Evolutionary conservation across 2,113 vertebrate genomes (phyloP), one percentile per base, ranked within the genome.

Genomic region (Forbesichthys agassizii): DNA sequence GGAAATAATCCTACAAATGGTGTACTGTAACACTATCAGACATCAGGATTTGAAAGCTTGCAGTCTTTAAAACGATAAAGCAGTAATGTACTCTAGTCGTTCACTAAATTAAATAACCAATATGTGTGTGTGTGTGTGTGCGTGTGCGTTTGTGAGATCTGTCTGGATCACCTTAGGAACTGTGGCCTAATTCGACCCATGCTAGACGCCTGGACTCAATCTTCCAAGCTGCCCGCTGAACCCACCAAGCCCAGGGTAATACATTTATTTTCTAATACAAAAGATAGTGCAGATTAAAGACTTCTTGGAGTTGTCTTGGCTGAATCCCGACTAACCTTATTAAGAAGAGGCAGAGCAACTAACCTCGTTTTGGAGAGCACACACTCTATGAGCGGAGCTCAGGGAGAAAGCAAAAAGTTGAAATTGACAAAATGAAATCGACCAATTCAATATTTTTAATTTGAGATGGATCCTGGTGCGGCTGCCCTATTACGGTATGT

Each of bases 291-390:
- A 68, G 64, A 76, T 68, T 61, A 80, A 73, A 83, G 74, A 73
- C 75, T 84, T 83, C 79, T 78, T 79, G 71, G 60, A 78, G 66
- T 79, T 61, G 67, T 76, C 77, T 74, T 74, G 3, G 56, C 71
- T 73, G 69, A 85, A 79, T 85, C 71, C 65, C 73, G 67, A 33
- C n/a, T 69, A 87, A 79, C 66, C 46, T 62, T 16, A 70, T 83
- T 73, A 78, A 64, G 67, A 42, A 69, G 16, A 77, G 69, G 52
- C 42, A 18, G 20, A 74, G 66, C 64, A 73, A 65, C 74, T 78
- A 80, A 84, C 76, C 70, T 81, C 11, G 8, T 79, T 83, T 83
- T 66, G 56, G 68, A 75, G 63, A 71, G 51, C 33, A 18, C 36
- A 60, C 42, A 4, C 52, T 20, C 55, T 61, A n/a, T 67, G 20